Evolutionary conservation across 2,888 invertebrate species (phyloP).

Genomic region (Acheta domesticus): DNA sequence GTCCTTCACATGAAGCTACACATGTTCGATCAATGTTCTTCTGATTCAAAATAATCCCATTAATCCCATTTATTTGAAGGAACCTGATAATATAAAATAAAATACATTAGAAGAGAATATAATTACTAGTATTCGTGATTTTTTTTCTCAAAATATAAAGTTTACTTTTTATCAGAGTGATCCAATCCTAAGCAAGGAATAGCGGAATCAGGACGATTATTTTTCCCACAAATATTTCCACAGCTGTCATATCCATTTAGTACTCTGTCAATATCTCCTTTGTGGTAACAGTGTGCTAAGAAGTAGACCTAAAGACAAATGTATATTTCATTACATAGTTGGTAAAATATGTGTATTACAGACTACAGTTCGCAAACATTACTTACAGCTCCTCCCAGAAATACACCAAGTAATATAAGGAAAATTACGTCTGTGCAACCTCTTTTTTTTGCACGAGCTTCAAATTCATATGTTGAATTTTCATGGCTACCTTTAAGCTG

Average conservation of each 20-base stretch:
- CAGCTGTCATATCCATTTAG: conserved; percentile 63
- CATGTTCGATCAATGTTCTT: conserved; percentile 43
- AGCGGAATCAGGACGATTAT: conserved; percentile 31
- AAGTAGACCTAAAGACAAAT: conserved; percentile 44
- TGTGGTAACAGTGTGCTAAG: conserved; percentile 49
- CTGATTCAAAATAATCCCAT: conserved; percentile 39
- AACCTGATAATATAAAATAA: conserved; percentile 40
- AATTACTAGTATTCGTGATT: background rate
- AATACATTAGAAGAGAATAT: conserved; percentile 1
- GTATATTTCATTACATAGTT: conserved; percentile 18
- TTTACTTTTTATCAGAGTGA: conserved; percentile 43
- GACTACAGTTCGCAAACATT: background rate
- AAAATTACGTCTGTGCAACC: conserved; percentile 57
- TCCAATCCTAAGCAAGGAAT: background rate
- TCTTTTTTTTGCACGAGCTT: conserved; percentile 40
- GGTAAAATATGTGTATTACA: background rate
- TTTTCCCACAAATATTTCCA: conserved; percentile 61
- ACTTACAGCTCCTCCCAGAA: conserved; percentile 56
- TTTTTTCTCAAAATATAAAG: background rate
- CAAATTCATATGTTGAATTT: background rate
- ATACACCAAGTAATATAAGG: conserved; percentile 53
- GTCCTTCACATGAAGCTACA: conserved; percentile 44
- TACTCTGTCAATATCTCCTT: conserved; percentile 57
- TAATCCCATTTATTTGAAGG: conserved; percentile 43
- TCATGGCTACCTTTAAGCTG: background rate